A percentile compares a stretch with the other conserved stretches of the same genome.
Conservation (phyloP, 2,888 invertebrate genomes). For the Pseudococcus viburni region DNA sequence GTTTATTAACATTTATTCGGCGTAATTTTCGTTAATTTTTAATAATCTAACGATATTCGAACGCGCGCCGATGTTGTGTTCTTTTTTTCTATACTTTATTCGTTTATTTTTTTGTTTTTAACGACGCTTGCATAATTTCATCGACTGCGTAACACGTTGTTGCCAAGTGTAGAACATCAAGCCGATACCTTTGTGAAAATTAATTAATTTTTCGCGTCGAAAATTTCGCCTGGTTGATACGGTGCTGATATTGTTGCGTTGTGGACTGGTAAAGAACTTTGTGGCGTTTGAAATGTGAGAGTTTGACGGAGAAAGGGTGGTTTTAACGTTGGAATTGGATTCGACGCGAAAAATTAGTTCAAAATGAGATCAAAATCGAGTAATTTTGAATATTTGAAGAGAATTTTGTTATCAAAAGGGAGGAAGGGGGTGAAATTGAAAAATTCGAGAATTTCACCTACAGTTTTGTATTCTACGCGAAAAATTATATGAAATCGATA, state of each 20-base stretch:
- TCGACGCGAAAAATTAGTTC: not conserved
- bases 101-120: not conserved
- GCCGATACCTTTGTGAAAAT: not conserved
- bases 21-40: conserved; percentile 32
- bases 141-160: not conserved
- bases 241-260: not conserved
- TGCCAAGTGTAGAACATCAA: not conserved
- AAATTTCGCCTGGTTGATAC: not conserved
- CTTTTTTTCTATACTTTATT: conserved; percentile 5
- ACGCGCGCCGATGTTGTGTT: not conserved
- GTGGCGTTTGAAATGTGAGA: not conserved
- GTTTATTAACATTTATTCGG: conserved; percentile 26
- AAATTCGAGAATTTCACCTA: not conserved
- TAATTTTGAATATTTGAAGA: not conserved
- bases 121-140: conserved; percentile 19
- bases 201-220: conserved; percentile 15
- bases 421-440: not conserved
- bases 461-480: not conserved
- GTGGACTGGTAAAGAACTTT: not conserved
- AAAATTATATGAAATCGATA: conserved; percentile 2
- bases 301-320: not conserved
- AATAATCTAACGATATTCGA: conserved; percentile 24
- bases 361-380: not conserved
- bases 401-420: not conserved
- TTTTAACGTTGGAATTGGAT: not conserved